phyloP scores from a whole-genome alignment of 2,888 invertebrate species.

The Pseudococcus longispinus region DNA sequence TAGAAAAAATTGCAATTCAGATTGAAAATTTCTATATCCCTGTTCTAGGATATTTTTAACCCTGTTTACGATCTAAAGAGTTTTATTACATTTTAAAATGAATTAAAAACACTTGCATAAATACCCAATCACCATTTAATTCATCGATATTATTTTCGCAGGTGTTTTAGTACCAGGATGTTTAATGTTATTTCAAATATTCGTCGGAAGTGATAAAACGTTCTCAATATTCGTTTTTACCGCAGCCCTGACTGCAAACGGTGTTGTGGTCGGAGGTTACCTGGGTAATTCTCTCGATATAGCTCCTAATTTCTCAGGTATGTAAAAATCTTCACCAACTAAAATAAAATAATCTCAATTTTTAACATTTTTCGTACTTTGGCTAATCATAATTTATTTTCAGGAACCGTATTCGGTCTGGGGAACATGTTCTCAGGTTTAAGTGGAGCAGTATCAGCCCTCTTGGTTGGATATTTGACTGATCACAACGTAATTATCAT shows the following conservation, averaged over 20 bases:
- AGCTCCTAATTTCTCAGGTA: conserved; percentile 81
- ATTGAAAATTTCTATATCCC: too few relatives aligned
- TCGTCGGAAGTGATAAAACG: conserved; percentile 73
- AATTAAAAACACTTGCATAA: too few relatives aligned
- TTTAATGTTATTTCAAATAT: conserved; percentile 77
- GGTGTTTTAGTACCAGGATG: conserved; percentile 72
- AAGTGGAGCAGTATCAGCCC: conserved; percentile 81
- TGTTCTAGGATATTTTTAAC: too few relatives aligned
- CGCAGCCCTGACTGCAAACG: conserved; percentile 80
- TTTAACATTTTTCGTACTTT: too few relatives aligned
- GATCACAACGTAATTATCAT: conserved; percentile 70
- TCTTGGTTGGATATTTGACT: conserved; percentile 81
- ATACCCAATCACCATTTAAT: background rate
- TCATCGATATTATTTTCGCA: conserved; percentile 60
- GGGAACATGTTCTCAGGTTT: conserved; percentile 86
- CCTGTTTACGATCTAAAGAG: too few relatives aligned
- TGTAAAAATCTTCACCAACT: background rate
- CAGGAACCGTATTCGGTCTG: conserved; percentile 84
- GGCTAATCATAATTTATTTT: conserved; percentile 17
- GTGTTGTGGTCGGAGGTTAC: conserved; percentile 85
- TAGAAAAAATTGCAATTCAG: too few relatives aligned
- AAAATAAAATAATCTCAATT: background rate
- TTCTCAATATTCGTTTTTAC: conserved; percentile 82
- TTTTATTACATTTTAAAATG: background rate
- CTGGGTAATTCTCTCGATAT: conserved; percentile 86